Evolutionary conservation across 2,113 vertebrate genomes (phyloP), one percentile per base, ranked within the genome.

Genomic region (Petrocephalus zakoni): DNA sequence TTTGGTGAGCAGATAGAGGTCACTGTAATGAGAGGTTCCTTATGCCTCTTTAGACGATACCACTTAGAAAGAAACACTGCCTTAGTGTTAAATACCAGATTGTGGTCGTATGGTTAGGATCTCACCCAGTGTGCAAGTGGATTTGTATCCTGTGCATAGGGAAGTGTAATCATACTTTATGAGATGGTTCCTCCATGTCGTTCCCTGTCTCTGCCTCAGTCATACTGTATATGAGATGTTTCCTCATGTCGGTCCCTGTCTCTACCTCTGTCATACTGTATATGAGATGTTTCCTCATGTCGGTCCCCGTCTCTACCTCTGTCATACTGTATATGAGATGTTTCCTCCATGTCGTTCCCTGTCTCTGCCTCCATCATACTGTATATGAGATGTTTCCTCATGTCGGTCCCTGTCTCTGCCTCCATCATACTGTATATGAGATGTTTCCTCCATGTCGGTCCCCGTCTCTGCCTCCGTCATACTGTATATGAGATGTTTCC

Each of bases 1-100:
- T 87, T 87, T 87, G 64, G 47, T 78, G 25, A 47, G 51, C 42
- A 81, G 61, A 88, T 88, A 88, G 87, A 88, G 87, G 64, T 78
- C 68, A 78, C 87, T 55, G 68, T 81, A 88, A 25, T 78, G 22
- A 53, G 22, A 68, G 46, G 34, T 55, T 86, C 51, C 84, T 34
- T 86, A 55, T 85, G 47, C 49, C n/a, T 51, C 21, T 85, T n/a
- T 19, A 29, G 5, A 29, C 22, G 17, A 85, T 51, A 25, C 49
- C 37, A 17, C 84, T 19, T 55, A 86, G n/a, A 53, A 86, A 15
- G 84, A 15, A 55, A 34, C 83, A 53, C n/a, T 51, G 47, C 13
- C 7, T 11, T 49, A 53, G 46, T 8, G 25, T 56, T 56, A 56
- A 86, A 55, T 52, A 86, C 29, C 4, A 15, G 5, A 5, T 34